Conservation (phyloP, 2,113 vertebrate genomes). For the Vombatus ursinus region DNA sequence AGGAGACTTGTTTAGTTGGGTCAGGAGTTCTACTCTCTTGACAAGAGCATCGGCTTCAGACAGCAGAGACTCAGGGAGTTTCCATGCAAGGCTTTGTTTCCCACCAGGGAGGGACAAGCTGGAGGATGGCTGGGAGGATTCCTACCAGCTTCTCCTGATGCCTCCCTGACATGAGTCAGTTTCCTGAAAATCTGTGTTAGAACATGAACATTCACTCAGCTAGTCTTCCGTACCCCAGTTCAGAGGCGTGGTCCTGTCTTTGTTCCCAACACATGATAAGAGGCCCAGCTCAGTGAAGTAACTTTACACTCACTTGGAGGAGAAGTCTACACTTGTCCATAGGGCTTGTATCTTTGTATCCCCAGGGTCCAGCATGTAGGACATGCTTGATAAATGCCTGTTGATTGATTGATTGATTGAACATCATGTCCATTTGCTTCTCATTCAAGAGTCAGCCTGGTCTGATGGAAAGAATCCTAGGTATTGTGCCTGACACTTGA, state of each 20-base stretch:
- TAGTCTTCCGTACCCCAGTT: neutral
- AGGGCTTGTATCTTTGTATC: neutral
- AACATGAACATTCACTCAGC: neutral
- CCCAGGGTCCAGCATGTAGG: neutral
- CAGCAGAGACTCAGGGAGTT: neutral
- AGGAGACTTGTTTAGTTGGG: neutral
- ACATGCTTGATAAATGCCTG: neutral
- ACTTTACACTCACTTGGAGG: neutral
- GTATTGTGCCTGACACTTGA: neutral
- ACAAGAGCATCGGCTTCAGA: neutral
- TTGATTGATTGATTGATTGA: neutral
- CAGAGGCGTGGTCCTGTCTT: neutral
- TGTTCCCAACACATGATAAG: neutral
- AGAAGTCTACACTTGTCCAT: neutral
- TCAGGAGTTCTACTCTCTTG: neutral
- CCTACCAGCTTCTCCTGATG: neutral
- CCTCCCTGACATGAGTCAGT: neutral
- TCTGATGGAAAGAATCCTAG: neutral
- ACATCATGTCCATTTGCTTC: neutral
- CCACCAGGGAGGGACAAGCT: neutral
- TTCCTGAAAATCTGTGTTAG: neutral
- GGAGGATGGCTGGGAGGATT: neutral
- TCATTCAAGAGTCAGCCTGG: neutral
- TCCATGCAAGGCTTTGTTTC: neutral
- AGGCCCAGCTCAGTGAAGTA: neutral